Percentiles rank a stretch among this genome's conserved stretches.
Evolutionary conservation across 2,888 invertebrate species (phyloP).

Genomic region (Microplitis deprimator): DNA sequence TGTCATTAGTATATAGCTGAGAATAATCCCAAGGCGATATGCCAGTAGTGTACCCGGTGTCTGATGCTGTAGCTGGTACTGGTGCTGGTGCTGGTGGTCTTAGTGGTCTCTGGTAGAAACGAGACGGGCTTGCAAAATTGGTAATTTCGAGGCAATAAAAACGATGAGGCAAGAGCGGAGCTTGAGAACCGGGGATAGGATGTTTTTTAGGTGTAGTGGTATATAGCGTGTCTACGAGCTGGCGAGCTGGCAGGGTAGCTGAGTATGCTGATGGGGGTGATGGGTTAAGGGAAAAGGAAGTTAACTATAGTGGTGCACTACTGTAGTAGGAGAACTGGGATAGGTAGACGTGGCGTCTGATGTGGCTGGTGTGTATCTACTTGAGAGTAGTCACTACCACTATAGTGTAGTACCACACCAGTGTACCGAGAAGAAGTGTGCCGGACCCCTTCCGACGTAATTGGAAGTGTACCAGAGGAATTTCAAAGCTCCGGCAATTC

Average conservation of each 20-base stretch:
- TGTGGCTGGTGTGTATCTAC: constrained; percentile 13
- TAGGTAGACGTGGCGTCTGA: neutral
- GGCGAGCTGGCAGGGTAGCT: neutral
- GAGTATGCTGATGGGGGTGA: neutral
- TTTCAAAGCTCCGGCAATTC: constrained; percentile 13
- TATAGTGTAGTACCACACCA: constrained; percentile 6
- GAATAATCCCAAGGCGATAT: constrained; percentile 14
- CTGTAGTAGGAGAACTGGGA: no score
- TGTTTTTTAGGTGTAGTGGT: neutral
- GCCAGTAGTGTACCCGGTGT: constrained; percentile 20
- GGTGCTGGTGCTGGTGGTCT: neutral
- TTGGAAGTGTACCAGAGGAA: constrained; percentile 35
- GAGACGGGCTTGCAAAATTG: constrained; percentile 32
- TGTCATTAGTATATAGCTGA: neutral
- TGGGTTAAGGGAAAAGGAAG: constrained; percentile 5
- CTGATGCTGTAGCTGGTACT: neutral
- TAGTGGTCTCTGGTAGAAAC: constrained; percentile 28
- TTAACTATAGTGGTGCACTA: neutral
- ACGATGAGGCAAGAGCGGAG: neutral
- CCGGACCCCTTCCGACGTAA: constrained; percentile 19
- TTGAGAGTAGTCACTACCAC: neutral
- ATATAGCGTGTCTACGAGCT: neutral
- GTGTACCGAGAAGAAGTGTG: constrained; percentile 14
- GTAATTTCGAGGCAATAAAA: constrained; percentile 32
- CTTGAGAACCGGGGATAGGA: neutral